Conservation (phyloP, 2,797 vertebrate genomes). For the Alca torda region DNA sequence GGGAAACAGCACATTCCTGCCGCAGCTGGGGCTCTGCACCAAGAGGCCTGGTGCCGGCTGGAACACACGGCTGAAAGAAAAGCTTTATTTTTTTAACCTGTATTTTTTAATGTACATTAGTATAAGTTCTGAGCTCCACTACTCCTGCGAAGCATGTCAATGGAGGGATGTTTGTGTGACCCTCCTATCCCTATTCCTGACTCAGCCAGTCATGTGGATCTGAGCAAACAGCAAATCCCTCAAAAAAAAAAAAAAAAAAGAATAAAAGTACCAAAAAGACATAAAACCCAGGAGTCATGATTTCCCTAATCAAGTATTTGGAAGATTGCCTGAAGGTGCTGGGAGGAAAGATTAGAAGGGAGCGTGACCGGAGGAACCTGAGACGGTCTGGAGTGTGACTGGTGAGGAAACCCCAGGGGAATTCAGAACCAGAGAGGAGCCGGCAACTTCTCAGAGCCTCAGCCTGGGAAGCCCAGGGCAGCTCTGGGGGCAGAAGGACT, state of each 20-base stretch:
- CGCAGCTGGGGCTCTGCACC: neutral
- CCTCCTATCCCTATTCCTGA: neutral
- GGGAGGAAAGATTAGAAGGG: neutral
- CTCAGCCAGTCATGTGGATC: constrained; percentile 17
- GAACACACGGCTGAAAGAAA: fast-evolving
- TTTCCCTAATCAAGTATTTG: neutral
- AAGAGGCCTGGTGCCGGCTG: fast-evolving
- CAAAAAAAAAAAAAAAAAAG: neutral
- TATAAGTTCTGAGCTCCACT: neutral
- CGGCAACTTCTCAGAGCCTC: neutral
- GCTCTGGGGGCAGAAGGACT: neutral
- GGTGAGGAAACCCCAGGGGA: neutral
- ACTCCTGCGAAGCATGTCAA: fast-evolving
- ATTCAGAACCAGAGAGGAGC: neutral
- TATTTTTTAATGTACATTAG: fast-evolving
- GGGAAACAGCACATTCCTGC: neutral
- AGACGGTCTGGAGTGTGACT: neutral
- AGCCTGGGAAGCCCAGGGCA: neutral
- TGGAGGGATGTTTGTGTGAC: neutral
- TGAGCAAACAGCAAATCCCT: neutral
- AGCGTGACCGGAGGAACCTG: neutral
- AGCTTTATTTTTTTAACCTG: neutral
- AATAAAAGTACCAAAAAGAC: neutral
- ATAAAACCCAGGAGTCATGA: neutral
- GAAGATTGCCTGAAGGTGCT: neutral